Evolutionary conservation across 2,888 invertebrate species (phyloP).

Genomic region (Ichneumoninae sp.): DNA sequence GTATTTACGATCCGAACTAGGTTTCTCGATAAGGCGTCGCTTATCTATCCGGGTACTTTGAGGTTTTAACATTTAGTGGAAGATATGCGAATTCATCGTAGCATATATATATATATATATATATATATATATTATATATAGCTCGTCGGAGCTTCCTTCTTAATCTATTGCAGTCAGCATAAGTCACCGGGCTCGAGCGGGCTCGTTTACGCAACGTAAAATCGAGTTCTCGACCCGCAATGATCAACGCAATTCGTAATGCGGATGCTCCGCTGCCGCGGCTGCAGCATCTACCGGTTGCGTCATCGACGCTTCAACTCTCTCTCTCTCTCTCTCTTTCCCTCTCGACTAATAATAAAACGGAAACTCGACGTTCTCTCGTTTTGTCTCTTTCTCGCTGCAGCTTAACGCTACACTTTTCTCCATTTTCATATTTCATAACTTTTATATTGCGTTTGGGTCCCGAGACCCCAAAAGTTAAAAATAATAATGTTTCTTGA

Average conservation of each 20-base stretch:
- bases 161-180: not conserved
- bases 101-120: no score
- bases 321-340: slow-evolving; percentile 12
- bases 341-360: slow-evolving; percentile 59
- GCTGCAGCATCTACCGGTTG: slow-evolving; percentile 54
- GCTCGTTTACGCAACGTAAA: slow-evolving; percentile 28
- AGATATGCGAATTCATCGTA: not conserved
- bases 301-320: slow-evolving; percentile 54
- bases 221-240: slow-evolving; percentile 48
- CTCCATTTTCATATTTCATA: not conserved
- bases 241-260: slow-evolving; percentile 61
- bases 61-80: not conserved
- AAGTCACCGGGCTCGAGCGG: not conserved
- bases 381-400: slow-evolving; percentile 19
- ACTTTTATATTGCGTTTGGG: not conserved
- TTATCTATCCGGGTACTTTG: not conserved
- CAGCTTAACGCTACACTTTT: not conserved
- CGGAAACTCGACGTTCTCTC: slow-evolving; percentile 54
- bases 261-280: slow-evolving; percentile 52
- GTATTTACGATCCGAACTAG: slow-evolving; percentile 16
- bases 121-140: not conserved
- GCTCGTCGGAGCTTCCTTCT: not conserved
- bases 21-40: not conserved
- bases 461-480: not conserved
- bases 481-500: not conserved